Base-by-base conservation (phyloP, 2,113 vertebrate species). In the Myrmecophaga tridactyla region DNA sequence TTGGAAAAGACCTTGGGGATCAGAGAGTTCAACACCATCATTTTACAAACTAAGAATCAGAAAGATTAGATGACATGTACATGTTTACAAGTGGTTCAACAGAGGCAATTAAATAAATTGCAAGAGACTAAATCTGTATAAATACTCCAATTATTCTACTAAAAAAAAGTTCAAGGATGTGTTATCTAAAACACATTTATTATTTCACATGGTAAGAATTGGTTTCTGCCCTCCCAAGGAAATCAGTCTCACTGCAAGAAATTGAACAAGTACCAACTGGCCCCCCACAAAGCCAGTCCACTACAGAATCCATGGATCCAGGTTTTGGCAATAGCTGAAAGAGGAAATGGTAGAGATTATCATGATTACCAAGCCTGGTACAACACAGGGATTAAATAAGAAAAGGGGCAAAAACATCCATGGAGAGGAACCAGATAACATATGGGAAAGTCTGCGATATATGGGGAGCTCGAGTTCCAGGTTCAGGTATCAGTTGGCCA, bases 41-140 rank as follows among this genome's bases (percentile, higher is more conserved):
- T 63, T 93, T 73, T 62, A 85, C 53, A 95, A 87, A 78, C 43
- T 43, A 51, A 97, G 67, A 96, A 77, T 85, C 31, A 46, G 48
- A 88, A 92, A 90, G 86, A 90, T 93, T 67, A 92, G 58, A 83
- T 14, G 27, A 56, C 86, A 48, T 11, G 31, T n/a, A 67, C 34
- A 31, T 56, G n/a, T 85, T 76, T 87, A 85, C 20, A 76, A 95
- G 88, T 36, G 15, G 14, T 43, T 89, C 85, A 90, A 78, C 62
- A 92, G 67, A 95, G 39, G 43, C 46, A 56, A 93, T 87, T 96
- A 89, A 88, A 94, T 58, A 95, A 91, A 89, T 73, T 67, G 69
- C 34, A 96, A 84, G 6, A 96, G 48, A 93, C 15, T 62, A 70
- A 46, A 89, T 72, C 70, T 84, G 34, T 53, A 84, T 87, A 72